These are phyloP conservation scores for Stenodema calcarata DNA, from an alignment of 2,888 invertebrate genomes.

Conservation along the genomic window DNA sequence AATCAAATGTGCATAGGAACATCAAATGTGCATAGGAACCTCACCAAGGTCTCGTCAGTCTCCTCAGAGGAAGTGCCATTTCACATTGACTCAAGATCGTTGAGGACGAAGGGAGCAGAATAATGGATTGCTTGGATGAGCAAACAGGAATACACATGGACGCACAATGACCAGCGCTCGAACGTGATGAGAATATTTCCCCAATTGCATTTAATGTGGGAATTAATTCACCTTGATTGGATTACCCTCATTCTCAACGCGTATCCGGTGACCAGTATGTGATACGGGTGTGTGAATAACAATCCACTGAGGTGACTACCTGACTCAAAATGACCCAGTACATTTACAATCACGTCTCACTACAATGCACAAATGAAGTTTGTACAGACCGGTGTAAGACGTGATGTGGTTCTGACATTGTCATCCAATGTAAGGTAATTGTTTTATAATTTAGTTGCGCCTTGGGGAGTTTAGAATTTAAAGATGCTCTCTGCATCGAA, in stretches of 20 bases:
- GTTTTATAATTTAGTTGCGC: too few species aligned
- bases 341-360: not conserved
- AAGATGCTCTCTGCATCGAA: too few species aligned
- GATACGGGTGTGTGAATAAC: not conserved
- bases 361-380: not conserved
- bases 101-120: not conserved
- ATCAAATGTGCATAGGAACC: not conserved
- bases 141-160: not conserved
- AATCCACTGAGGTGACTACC: not conserved
- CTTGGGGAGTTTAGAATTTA: too few species aligned
- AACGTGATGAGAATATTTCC: slow-evolving; percentile 6
- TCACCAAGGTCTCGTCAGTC: not conserved
- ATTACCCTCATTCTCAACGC: slow-evolving; percentile 17
- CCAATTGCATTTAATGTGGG: not conserved
- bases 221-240: slow-evolving; percentile 19
- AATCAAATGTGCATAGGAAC: not conserved
- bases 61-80: not conserved
- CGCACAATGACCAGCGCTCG: not conserved
- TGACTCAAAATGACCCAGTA: not conserved
- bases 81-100: not conserved
- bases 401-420: not conserved
- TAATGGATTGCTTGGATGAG: not conserved
- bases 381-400: not conserved
- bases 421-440: too few species aligned
- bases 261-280: not conserved